Evolutionary conservation across 2,888 invertebrate species (phyloP).

Genomic region (Harmothoe impar): DNA sequence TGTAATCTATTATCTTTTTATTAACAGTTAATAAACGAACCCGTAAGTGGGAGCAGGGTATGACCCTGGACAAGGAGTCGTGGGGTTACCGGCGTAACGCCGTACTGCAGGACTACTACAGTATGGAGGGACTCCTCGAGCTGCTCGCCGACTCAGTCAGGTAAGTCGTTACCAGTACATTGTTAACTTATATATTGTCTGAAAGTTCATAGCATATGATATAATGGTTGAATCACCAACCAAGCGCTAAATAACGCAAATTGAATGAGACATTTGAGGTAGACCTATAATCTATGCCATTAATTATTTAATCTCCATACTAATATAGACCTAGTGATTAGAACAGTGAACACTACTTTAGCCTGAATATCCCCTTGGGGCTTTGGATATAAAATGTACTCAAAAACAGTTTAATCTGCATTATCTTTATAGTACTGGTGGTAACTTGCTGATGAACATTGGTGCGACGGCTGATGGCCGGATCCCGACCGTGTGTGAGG

Average conservation of each 20-base stretch:
- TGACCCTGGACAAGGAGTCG: conserved; percentile 85
- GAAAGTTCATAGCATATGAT: not conserved
- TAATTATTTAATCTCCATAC: no score
- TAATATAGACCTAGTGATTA: no score
- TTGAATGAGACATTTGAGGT: no score
- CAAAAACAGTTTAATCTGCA: no score
- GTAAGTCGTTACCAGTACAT: conserved; percentile 73
- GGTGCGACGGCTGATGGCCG: conserved; percentile 94
- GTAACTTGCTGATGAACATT: conserved; percentile 91
- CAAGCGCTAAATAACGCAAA: no score
- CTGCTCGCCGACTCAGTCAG: conserved; percentile 82
- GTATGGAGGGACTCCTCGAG: conserved; percentile 85
- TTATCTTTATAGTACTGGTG: conserved; percentile 79
- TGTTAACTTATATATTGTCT: not conserved
- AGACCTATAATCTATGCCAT: no score
- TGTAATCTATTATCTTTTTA: not conserved
- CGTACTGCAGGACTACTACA: conserved; percentile 77
- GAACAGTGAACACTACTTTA: no score
- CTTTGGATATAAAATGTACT: no score
- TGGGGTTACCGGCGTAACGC: conserved; percentile 92
- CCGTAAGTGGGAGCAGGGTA: conserved; percentile 32
- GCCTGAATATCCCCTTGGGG: no score
- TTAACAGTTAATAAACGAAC: not conserved
- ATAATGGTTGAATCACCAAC: not conserved
- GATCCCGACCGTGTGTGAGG: conserved; percentile 92